A percentile compares a stretch with the other conserved stretches of the same genome.
Conservation (phyloP, 37 sponge, comb jelly and placozoan genomes). For the Ianthella basta region DNA sequence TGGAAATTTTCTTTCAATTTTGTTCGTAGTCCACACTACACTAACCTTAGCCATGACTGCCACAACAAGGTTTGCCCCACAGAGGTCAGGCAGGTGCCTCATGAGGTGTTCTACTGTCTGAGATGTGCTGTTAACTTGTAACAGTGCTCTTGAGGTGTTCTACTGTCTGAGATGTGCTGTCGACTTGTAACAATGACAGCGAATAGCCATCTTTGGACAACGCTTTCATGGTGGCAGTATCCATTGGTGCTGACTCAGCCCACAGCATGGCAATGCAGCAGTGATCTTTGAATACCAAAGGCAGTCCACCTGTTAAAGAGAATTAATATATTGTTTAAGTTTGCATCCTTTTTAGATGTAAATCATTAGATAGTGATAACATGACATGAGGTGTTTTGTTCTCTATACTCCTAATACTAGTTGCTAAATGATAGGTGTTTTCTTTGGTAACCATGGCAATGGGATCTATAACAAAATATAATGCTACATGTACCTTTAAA, state of each 20-base stretch:
- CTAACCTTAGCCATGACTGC: conserved; percentile 2
- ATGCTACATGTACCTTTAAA: not conserved
- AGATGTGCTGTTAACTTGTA: not conserved
- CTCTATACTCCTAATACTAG: too few relatives aligned
- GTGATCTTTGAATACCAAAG: not conserved
- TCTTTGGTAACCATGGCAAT: too few relatives aligned
- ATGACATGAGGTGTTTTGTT: not conserved
- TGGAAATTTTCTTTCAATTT: not conserved
- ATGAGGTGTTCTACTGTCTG: not conserved
- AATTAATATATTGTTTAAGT: not conserved
- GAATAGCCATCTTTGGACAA: not conserved
- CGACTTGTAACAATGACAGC: not conserved
- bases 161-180: not conserved
- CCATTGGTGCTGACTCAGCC: conserved; percentile 3
- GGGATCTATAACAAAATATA: not conserved
- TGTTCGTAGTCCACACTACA: not conserved
- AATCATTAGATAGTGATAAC: not conserved
- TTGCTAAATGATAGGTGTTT: too few relatives aligned
- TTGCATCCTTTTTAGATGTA: not conserved
- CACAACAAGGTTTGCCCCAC: not conserved
- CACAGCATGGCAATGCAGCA: not conserved
- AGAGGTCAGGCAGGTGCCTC: not conserved
- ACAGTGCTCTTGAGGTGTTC: not conserved
- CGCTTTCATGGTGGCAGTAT: not conserved
- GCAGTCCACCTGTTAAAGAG: conserved; percentile 22